Evolutionary conservation across 2,888 invertebrate genomes (phyloP).

Genomic region (Agrochola macilenta): DNA sequence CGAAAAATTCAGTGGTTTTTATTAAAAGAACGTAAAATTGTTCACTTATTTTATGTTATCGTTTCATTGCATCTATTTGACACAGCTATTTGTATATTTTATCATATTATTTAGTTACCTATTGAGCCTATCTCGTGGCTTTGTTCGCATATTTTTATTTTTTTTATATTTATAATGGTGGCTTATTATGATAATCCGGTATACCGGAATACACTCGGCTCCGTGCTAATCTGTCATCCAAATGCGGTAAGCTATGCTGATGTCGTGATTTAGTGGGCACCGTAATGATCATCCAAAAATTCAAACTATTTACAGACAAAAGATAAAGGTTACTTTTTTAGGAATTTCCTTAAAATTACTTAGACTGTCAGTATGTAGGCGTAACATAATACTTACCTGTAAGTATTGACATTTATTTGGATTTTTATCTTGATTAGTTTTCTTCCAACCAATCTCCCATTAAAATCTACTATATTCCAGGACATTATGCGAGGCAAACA

Average conservation of each 20-base stretch:
- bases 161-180: no score
- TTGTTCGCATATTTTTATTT: slow-evolving; percentile 24
- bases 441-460: background rate
- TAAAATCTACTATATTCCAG: slow-evolving; percentile 20
- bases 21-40: background rate
- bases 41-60: slow-evolving; percentile 4
- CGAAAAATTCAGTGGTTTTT: slow-evolving; percentile 22
- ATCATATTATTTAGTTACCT: slow-evolving; percentile 15
- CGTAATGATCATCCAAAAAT: slow-evolving; percentile 4
- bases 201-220: slow-evolving; percentile 20
- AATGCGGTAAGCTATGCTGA: slow-evolving; percentile 31
- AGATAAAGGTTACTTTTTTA: background rate
- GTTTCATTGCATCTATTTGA: slow-evolving; percentile 15
- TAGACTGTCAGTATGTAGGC: background rate
- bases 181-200: slow-evolving; percentile 41
- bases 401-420: background rate
- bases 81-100: background rate
- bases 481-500: slow-evolving; percentile 21
- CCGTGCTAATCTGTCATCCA: slow-evolving; percentile 39
- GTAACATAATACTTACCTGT: background rate
- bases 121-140: slow-evolving; percentile 4
- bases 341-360: background rate
- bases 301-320: background rate
- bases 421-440: slow-evolving; percentile 21
- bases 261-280: slow-evolving; percentile 6